Evolutionary conservation across 2,797 vertebrate species (phyloP).

Genomic region (Oryzias sinensis): DNA sequence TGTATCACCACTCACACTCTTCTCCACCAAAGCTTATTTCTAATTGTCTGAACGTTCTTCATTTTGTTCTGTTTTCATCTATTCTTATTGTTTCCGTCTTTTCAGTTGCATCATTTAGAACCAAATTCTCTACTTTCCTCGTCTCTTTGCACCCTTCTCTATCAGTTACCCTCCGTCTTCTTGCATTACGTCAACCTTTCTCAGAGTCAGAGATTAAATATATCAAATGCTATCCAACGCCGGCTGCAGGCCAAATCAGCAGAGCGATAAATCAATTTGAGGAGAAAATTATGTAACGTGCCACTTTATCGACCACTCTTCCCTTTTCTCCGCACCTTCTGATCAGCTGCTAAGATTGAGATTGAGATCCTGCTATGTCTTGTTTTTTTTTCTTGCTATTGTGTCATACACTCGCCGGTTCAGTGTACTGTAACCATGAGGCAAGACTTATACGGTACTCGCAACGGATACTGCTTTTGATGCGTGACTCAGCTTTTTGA

Average conservation of each 20-base stretch:
- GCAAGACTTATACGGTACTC: too few species aligned
- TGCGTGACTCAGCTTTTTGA: too few species aligned
- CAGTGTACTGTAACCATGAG: too few species aligned
- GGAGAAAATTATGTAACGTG: slow-evolving; percentile 66
- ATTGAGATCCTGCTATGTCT: slow-evolving; percentile 10
- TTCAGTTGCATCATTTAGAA: neutral
- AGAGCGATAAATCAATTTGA: slow-evolving; percentile 68
- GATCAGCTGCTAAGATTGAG: slow-evolving; percentile 20
- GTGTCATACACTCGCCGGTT: neutral
- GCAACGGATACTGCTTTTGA: too few species aligned
- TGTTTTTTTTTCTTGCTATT: slow-evolving; percentile 11
- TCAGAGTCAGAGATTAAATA: slow-evolving; percentile 53
- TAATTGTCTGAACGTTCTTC: slow-evolving; percentile 25
- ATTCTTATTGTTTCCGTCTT: slow-evolving; percentile 49
- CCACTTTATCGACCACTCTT: slow-evolving; percentile 38
- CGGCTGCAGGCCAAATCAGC: slow-evolving; percentile 65
- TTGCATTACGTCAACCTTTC: slow-evolving; percentile 21
- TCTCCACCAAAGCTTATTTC: slow-evolving; percentile 45
- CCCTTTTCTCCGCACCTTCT: slow-evolving; percentile 18
- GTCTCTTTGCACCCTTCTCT: slow-evolving; percentile 21
- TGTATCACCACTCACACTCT: slow-evolving; percentile 19
- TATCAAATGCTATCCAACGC: slow-evolving; percentile 52
- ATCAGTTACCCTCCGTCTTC: slow-evolving; percentile 34
- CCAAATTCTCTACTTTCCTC: slow-evolving; percentile 4
- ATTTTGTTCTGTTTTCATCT: slow-evolving; percentile 31